A percentile compares a stretch with the other conserved stretches of the same genome.
Conservation (phyloP, 30 jellyfish, hydroid and myxozoan genomes). For the Hydra vulgaris region DNA sequence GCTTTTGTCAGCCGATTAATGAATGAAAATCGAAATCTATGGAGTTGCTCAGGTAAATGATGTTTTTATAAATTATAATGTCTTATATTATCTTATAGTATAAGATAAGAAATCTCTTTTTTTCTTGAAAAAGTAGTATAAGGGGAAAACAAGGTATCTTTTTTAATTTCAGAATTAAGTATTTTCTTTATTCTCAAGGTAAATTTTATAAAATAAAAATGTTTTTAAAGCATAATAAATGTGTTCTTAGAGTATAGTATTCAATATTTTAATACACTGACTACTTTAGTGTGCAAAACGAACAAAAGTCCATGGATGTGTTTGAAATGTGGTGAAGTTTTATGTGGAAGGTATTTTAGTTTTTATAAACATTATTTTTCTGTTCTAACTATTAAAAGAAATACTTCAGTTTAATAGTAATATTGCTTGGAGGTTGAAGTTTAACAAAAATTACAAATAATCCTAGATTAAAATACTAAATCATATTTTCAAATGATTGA, state of each 20-base stretch:
- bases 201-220: too few species aligned
- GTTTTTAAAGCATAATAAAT: too few species aligned
- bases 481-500: too few species aligned
- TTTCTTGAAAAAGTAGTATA: not conserved
- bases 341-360: conserved; percentile 77
- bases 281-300: conserved; percentile 60
- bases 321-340: conserved; percentile 77
- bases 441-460: too few species aligned
- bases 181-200: too few species aligned
- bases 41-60: conserved; percentile 72
- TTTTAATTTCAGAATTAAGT: too few species aligned
- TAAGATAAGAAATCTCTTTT: not conserved
- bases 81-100: not conserved
- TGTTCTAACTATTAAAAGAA: too few species aligned
- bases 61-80: not conserved
- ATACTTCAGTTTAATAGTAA: too few species aligned
- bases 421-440: too few species aligned
- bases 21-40: conserved; percentile 38
- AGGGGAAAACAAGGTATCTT: too few species aligned
- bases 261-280: not conserved
- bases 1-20: conserved; percentile 57
- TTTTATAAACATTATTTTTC: too few species aligned
- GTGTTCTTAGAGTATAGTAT: not conserved
- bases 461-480: too few species aligned
- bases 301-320: conserved; percentile 93